Conservation (phyloP, 53 echinoderm and acorn worm species). For the Patiria pectinifera region DNA sequence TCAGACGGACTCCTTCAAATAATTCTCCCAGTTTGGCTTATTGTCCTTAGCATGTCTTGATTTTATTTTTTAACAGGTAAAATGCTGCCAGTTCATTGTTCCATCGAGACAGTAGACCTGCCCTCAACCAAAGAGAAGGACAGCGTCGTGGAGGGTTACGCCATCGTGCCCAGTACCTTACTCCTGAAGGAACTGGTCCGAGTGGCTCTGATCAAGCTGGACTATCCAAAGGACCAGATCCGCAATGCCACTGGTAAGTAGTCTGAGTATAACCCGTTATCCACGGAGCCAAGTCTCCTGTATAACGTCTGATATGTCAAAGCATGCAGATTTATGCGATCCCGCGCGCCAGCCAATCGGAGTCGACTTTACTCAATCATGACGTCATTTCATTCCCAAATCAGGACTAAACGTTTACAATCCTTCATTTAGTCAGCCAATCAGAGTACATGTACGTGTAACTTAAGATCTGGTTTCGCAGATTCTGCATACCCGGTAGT, state of each 20-base stretch:
- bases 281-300: no score
- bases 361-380: no score
- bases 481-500: no score
- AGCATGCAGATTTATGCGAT: no score
- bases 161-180: conserved; percentile 84
- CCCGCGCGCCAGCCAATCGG: no score
- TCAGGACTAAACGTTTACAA: no score
- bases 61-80: conserved; percentile 52
- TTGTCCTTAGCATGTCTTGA: not conserved
- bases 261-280: no score
- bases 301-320: no score
- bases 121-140: conserved; percentile 53
- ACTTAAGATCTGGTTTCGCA: no score
- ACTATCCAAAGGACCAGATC: conserved; percentile 69
- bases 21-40: not conserved
- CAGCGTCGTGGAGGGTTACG: conserved; percentile 79
- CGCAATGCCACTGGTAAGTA: conserved; percentile 81
- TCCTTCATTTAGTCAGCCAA: no score
- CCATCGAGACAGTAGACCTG: conserved; percentile 71
- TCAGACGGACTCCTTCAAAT: not conserved
- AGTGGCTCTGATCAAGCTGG: conserved; percentile 84
- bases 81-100: conserved; percentile 94
- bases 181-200: conserved; percentile 84
- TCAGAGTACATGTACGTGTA: no score
- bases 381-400: no score